A percentile compares a stretch with the other conserved stretches of the same genome.
These are phyloP conservation scores for Pocillopora verrucosa DNA, from an alignment of 64 coral and sea anemone species.

Conservation along the genomic window DNA sequence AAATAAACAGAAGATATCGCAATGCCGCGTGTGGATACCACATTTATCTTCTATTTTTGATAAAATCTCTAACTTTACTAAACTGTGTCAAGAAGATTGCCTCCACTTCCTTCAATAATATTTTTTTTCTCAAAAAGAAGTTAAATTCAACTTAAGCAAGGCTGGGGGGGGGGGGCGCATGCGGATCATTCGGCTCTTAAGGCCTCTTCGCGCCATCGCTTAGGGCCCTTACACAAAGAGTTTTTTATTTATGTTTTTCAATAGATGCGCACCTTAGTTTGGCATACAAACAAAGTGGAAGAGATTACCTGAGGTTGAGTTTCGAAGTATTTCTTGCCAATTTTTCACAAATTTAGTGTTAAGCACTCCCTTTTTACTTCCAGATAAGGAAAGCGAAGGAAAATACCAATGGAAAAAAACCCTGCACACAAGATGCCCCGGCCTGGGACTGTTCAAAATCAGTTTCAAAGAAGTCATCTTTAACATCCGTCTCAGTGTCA, in stretches of 20 bases:
- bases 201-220: no score
- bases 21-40: not conserved
- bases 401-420: not conserved
- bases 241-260: no score
- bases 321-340: not conserved
- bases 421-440: not conserved
- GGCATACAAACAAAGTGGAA: no score
- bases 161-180: no score
- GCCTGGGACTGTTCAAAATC: not conserved
- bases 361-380: not conserved
- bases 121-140: no score
- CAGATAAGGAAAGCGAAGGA: slow-evolving; percentile 9
- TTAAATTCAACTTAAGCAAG: no score
- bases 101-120: no score
- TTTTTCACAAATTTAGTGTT: not conserved
- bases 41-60: no score
- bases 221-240: no score
- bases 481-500: not conserved
- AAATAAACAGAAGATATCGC: not conserved
- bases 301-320: not conserved
- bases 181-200: no score
- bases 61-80: not conserved
- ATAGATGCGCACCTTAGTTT: no score
- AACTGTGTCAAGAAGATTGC: not conserved
- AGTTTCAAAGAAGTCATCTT: not conserved